Evolutionary conservation across 2,888 invertebrate species (phyloP).

Genomic region (Sarcophaga caerulescens): DNA sequence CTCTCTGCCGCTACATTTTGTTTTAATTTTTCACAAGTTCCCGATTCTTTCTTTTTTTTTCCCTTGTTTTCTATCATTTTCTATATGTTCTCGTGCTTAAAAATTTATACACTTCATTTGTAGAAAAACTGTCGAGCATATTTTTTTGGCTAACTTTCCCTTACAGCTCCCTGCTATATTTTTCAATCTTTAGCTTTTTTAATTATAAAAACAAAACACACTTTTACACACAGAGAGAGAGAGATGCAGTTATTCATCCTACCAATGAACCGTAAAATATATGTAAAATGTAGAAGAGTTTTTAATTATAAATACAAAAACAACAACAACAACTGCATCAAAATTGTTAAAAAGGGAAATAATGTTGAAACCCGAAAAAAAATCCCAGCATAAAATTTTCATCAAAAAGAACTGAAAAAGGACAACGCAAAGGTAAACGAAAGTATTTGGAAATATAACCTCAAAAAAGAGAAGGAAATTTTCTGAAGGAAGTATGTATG

Average conservation of each 20-base stretch:
- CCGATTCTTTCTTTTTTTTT: neutral
- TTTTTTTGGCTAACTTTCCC: neutral
- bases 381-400: neutral
- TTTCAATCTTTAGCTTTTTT: neutral
- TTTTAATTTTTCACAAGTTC: neutral
- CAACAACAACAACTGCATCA: neutral
- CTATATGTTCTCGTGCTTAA: neutral
- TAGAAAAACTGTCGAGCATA: neutral
- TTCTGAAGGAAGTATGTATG: no score
- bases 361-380: no score
- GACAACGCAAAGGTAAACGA: neutral
- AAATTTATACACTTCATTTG: neutral
- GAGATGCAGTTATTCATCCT: conserved; percentile 5
- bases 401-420: neutral
- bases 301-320: conserved; percentile 46
- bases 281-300: conserved; percentile 39
- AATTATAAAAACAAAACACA: neutral
- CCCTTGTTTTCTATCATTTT: neutral
- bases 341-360: neutral
- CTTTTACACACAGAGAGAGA: neutral
- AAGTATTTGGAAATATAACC: neutral
- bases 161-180: neutral
- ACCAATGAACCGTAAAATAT: conserved; percentile 62
- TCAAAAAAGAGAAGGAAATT: neutral
- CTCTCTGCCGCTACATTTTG: conserved; percentile 40